Evolutionary conservation across 1,140 invertebrate genomes (phyloP).

Genomic region (Caenorhabditis inopinata): DNA sequence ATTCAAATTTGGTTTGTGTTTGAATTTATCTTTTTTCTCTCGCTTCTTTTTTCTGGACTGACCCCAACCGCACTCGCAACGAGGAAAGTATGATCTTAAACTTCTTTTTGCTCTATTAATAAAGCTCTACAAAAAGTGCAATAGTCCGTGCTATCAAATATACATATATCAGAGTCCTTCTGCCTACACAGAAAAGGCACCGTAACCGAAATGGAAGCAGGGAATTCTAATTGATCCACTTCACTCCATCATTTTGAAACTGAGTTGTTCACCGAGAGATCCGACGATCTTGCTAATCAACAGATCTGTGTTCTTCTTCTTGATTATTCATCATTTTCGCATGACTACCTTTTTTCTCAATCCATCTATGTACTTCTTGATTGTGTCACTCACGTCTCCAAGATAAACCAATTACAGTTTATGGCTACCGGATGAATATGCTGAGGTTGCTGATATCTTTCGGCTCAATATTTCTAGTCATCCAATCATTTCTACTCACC

Average conservation of each 20-base stretch:
- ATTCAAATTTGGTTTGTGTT: constrained; percentile 34
- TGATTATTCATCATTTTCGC: not conserved
- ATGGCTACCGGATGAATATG: constrained; percentile 25
- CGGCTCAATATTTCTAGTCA: constrained; percentile 23
- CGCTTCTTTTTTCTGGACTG: constrained; percentile 21
- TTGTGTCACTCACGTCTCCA: too few species aligned
- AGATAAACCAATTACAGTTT: not conserved
- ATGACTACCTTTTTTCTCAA: not conserved
- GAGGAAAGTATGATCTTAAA: not conserved
- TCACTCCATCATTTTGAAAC: too few species aligned
- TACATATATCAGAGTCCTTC: too few species aligned
- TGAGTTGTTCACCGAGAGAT: too few species aligned
- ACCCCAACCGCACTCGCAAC: constrained; percentile 21
- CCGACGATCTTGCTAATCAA: too few species aligned
- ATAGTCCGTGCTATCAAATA: too few species aligned
- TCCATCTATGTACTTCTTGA: not conserved
- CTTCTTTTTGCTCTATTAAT: not conserved
- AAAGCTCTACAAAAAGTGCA: too few species aligned
- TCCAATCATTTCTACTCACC: not conserved
- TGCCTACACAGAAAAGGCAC: too few species aligned
- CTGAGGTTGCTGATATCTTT: constrained; percentile 10
- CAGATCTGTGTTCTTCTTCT: too few species aligned
- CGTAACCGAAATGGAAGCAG: too few species aligned
- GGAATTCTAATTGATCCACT: too few species aligned
- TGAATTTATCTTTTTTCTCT: constrained; percentile 35